Evolutionary conservation across 2,888 invertebrate species (phyloP), one percentile per base, ranked within the genome.

Genomic region (Ophonus ardosiacus): DNA sequence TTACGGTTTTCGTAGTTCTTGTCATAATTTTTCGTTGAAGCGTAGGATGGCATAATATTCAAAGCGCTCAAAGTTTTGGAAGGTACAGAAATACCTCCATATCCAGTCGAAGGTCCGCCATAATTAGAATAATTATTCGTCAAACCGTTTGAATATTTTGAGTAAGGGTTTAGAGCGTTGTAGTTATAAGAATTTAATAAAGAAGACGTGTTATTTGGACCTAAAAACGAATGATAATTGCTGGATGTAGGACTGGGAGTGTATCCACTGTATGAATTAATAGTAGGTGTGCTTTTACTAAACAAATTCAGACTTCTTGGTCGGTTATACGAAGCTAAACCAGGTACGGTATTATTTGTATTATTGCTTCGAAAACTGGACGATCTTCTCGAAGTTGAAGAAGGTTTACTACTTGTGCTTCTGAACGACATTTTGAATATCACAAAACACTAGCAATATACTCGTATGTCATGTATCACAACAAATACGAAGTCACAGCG

Each of bases 81-180:
- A 84, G 95, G 94, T 86, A 95, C 91, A 85, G 94, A 94, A 31
- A 95, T 92, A 74, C 95, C 94, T 8, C 95, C 95, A 88, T 95
- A 95, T 6, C 95, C 95, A 3, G 94, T 94, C 86, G 93, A 91
- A 0, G 94, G 94, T 43, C 94, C 94, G 2, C 94, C 94, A 86
- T 95, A 94, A 84, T 94, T 91, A 1, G 91, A 83, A 57, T 82
- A 57, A 13, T 68, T 18, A 57, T 63, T 65, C 38, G 90, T 86
- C 85, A 92, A 92, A 1, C 91, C 90, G 87, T 92, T 92, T 3
- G 90, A 90, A 85, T 88, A 80, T 85, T 85, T 90, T 1, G 91
- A 90, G 86, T 91, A 92, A n/a, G 90, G 89, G 87, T 88, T 91
- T 65, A 86, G 65, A 2, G 81, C 68, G 86, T 85, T 56, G 81